Conservation (phyloP, 2,888 invertebrate genomes). For the Abrostola tripartita region DNA sequence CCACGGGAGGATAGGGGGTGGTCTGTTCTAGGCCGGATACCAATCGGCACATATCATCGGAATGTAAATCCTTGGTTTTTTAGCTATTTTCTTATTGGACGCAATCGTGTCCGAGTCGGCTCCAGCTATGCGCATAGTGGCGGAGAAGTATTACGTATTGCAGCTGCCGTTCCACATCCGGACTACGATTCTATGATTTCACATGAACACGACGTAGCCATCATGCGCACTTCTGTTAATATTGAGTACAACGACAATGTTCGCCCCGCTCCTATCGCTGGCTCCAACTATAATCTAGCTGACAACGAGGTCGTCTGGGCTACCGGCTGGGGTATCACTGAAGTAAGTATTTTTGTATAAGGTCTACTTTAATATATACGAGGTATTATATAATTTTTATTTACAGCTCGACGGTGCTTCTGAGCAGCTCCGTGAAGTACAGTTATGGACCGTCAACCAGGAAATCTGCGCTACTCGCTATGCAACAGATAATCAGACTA, state of each 20-base stretch:
- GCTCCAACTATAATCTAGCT: conserved; percentile 59
- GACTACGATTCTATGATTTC: conserved; percentile 67
- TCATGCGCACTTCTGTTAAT: conserved; percentile 57
- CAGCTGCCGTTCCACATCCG: conserved; percentile 61
- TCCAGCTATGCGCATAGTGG: conserved; percentile 69
- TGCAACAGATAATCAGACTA: conserved; percentile 14
- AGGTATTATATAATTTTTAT: neutral
- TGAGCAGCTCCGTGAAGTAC: conserved; percentile 11
- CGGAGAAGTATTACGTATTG: conserved; percentile 55
- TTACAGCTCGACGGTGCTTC: neutral
- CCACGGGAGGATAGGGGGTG: no score
- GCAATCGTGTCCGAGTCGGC: conserved; percentile 64
- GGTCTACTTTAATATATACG: neutral
- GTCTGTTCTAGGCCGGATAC: no score
- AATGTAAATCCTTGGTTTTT: no score
- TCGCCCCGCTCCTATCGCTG: conserved; percentile 61
- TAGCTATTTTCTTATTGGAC: no score
- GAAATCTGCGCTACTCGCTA: conserved; percentile 57
- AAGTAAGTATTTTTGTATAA: conserved; percentile 56
- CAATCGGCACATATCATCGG: no score
- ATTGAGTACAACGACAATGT: conserved; percentile 54
- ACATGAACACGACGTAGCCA: conserved; percentile 68
- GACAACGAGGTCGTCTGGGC: conserved; percentile 69
- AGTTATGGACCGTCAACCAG: conserved; percentile 65
- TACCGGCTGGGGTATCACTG: conserved; percentile 76